Conservation (phyloP, 2,797 vertebrate genomes). For the Coreius guichenoti region DNA sequence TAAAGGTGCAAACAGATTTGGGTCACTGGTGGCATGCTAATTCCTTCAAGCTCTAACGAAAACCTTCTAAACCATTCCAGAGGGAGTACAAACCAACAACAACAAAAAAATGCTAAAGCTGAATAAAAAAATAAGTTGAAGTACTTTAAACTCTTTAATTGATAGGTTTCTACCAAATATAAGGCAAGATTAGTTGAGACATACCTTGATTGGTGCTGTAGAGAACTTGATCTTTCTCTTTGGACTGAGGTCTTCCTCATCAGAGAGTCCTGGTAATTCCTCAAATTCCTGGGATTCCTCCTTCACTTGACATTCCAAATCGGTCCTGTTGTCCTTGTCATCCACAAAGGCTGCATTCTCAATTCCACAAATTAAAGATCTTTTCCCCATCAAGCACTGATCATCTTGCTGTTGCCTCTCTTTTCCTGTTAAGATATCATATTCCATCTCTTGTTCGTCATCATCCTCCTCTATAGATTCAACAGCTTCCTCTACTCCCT, state of each 20-base stretch:
- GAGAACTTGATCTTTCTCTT: conserved; percentile 85
- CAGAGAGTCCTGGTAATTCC: conserved; percentile 82
- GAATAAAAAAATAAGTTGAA: neutral
- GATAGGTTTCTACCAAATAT: neutral
- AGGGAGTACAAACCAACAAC: neutral
- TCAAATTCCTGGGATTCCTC: conserved; percentile 68
- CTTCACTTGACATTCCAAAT: conserved; percentile 63
- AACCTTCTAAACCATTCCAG: neutral
- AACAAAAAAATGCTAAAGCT: neutral
- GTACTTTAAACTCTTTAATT: neutral
- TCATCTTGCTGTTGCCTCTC: conserved; percentile 17
- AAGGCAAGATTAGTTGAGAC: neutral
- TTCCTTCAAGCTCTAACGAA: neutral
- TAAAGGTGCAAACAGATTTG: conserved; percentile 25
- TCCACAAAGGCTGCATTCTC: conserved; percentile 83
- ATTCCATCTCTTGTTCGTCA: conserved; percentile 68
- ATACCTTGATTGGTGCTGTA: conserved; percentile 87
- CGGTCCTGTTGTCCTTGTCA: conserved; percentile 70
- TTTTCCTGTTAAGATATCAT: conserved; percentile 24
- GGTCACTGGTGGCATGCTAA: conserved; percentile 29
- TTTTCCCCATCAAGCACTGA: conserved; percentile 10
- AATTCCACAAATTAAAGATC: conserved; percentile 73
- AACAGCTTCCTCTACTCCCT: conserved; percentile 22
- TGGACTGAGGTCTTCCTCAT: conserved; percentile 73
- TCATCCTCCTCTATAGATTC: conserved; percentile 48